phyloP scores from a whole-genome alignment of 2,888 invertebrate species.

The Bellardia pandia region DNA sequence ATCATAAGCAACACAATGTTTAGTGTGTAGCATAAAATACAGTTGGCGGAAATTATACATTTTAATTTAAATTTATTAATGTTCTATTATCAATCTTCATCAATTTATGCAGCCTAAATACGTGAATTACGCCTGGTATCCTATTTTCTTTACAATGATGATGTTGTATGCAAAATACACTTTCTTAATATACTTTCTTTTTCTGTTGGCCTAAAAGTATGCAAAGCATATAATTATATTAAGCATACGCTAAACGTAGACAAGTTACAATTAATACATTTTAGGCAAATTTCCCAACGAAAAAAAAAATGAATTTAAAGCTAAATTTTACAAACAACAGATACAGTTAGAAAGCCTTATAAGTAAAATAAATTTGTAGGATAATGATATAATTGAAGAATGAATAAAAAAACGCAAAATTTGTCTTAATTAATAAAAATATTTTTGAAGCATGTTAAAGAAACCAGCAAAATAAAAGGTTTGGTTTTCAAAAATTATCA shows the following conservation, averaged over 20 bases:
- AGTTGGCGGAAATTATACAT: not conserved
- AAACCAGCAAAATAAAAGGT: not conserved
- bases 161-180: not conserved
- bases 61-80: slow-evolving; percentile 51
- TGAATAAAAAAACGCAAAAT: not conserved
- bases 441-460: not conserved
- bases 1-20: not conserved
- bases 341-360: not conserved
- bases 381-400: slow-evolving; percentile 19
- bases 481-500: not conserved
- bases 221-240: slow-evolving; percentile 51
- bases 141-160: not conserved
- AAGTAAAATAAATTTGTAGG: slow-evolving; percentile 13
- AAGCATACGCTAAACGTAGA: slow-evolving; percentile 32
- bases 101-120: slow-evolving; percentile 17
- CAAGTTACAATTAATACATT: slow-evolving; percentile 44
- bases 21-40: not conserved
- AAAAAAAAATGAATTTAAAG: not conserved
- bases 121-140: not conserved
- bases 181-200: not conserved
- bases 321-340: not conserved
- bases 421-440: slow-evolving; percentile 29
- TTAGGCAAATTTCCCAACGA: not conserved
- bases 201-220: slow-evolving; percentile 25
- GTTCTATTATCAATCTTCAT: slow-evolving; percentile 57